phyloP scores from a whole-genome alignment of 2,113 vertebrate species.

The Tylochromis polylepis region DNA sequence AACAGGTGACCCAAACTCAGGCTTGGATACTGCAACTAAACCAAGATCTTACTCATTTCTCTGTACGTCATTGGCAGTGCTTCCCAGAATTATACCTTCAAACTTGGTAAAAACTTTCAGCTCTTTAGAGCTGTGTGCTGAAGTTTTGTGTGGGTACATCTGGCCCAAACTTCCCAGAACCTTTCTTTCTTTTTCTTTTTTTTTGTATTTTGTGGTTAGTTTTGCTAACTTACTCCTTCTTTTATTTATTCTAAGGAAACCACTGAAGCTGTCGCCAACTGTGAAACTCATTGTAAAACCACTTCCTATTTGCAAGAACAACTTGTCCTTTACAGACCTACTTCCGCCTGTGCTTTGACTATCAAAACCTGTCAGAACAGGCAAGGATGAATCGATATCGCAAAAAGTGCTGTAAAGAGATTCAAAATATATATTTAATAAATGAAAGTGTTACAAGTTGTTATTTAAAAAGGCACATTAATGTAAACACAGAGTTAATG shows the following conservation, averaged over 20 bases:
- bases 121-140: background rate
- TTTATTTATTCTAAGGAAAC: background rate
- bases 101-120: background rate
- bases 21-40: background rate
- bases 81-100: background rate
- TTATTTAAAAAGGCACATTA: background rate
- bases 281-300: background rate
- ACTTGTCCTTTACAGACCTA: background rate
- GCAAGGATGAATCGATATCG: background rate
- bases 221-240: background rate
- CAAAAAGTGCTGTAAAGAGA: background rate
- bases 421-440: background rate
- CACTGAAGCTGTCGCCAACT: background rate
- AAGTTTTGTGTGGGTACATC: background rate
- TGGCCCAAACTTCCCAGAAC: background rate
- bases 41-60: accelerated
- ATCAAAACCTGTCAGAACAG: background rate
- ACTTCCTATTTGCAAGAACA: background rate
- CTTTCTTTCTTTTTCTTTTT: accelerated
- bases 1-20: background rate
- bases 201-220: background rate
- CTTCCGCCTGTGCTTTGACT: background rate
- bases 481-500: background rate
- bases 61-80: accelerated
- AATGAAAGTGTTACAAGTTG: background rate